Conservation (phyloP, 2,888 invertebrate species). For the Acanthosoma haemorrhoidale region DNA sequence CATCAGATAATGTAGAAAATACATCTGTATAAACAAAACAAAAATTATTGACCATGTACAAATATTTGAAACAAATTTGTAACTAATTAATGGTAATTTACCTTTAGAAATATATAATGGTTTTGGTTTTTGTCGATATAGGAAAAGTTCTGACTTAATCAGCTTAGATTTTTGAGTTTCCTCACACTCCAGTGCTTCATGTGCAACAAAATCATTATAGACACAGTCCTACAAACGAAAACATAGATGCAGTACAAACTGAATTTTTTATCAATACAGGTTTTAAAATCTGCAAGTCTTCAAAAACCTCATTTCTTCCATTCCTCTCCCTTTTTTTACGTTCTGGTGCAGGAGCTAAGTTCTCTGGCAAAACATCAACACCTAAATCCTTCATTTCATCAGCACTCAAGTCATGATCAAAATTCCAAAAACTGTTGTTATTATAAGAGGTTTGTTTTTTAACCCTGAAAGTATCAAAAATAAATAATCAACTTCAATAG, state of each 20-base stretch:
- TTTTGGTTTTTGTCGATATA: conserved; percentile 16
- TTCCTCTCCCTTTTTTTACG: conserved; percentile 3
- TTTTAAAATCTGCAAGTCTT: no score
- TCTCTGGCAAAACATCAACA: conserved; percentile 27
- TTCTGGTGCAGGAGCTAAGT: neutral
- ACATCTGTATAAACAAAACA: conserved; percentile 51
- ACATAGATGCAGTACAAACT: no score
- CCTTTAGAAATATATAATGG: conserved; percentile 12
- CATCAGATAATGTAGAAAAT: conserved; percentile 74
- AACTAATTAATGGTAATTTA: neutral
- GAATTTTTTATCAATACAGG: no score
- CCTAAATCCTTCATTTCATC: conserved; percentile 33
- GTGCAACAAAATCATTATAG: conserved; percentile 30
- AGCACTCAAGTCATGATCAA: conserved; percentile 10
- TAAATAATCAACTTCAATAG: no score
- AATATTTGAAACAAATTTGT: no score
- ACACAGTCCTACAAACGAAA: neutral
- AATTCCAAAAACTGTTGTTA: conserved; percentile 21
- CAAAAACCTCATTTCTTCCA: neutral
- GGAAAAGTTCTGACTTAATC: conserved; percentile 17
- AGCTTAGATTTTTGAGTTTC: conserved; percentile 24
- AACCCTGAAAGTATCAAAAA: neutral
- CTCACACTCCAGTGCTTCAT: conserved; percentile 23
- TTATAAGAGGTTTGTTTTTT: conserved; percentile 11
- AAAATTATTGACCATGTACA: no score